phyloP scores from a whole-genome alignment of 1,140 invertebrate genomes.

The Lasioglossum baleicum region DNA sequence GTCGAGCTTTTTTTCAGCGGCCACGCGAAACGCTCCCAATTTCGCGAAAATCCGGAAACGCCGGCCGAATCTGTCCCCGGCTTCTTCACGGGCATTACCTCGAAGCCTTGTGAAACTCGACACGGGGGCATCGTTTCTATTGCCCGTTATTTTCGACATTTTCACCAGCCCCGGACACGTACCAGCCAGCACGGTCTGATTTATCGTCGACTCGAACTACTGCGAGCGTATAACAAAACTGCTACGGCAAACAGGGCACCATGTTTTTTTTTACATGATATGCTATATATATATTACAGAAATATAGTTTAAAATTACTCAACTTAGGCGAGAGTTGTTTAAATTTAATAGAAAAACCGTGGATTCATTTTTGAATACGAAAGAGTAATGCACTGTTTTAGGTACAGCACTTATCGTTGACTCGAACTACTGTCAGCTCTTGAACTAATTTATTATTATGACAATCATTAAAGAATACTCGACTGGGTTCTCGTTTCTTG shows the following conservation, averaged over 20 bases:
- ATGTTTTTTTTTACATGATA: too few species aligned
- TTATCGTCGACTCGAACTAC: neutral
- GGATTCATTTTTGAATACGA: too few species aligned
- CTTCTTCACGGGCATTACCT: conserved; percentile 1
- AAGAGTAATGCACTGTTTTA: too few species aligned
- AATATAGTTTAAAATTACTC: too few species aligned
- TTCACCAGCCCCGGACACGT: neutral
- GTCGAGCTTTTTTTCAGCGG: conserved; percentile 17
- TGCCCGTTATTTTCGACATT: neutral
- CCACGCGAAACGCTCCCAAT: conserved; percentile 22
- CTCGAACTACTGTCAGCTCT: neutral
- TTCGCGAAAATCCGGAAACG: conserved; percentile 19
- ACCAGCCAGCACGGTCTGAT: neutral
- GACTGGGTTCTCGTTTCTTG: too few species aligned
- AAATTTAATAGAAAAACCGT: too few species aligned
- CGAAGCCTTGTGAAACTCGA: neutral
- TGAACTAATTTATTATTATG: too few species aligned
- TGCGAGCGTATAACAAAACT: neutral
- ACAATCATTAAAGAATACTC: too few species aligned
- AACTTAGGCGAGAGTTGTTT: too few species aligned
- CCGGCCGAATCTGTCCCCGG: conserved; percentile 5
- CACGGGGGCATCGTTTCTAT: neutral
- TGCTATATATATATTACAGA: too few species aligned
- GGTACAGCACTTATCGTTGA: neutral
- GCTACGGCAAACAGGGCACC: too few species aligned